Base-by-base conservation (phyloP, 1,140 invertebrate genomes). In the Diplogasteroides magnus region DNA sequence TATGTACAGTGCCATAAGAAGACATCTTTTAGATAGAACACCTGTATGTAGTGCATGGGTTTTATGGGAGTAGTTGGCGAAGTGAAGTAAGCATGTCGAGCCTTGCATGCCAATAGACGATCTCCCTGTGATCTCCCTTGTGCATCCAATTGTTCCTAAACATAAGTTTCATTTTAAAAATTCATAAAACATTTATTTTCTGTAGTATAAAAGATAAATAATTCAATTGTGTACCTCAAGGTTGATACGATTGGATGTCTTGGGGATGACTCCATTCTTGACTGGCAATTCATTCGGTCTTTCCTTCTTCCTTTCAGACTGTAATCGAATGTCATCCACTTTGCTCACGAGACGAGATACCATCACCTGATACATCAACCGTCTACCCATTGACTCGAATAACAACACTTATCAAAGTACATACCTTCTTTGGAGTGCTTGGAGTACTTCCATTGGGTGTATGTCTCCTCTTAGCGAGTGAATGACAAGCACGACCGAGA, bases 61-160 rank as follows among this genome's bases (percentile, higher is more conserved):
- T 67, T 67, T 31, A 67, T 67, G 2, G 71, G 71, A 72, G 71
- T 73, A 19, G 71, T 73, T 15, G 71, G 71, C 25, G 71, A 73
- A 25, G 71, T 67, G 56, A 73, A 73, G 13, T 0, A 3, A 25
- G 25, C 25, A 62, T 65, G 64, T 19, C 55, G 48, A 14, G 72
- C 74, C 32, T 75, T 75, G 13, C 74, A 31, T 48, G 68, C 68
- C 1, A 75, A 56, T 15, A 75, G 72, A 3, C 74, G 74, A 57
- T 75, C 74, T 0, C 74, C 74, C 58, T 75, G 74, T 0, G 67
- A 67, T 23, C 70, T 60, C 0, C 74, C 74, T 31, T 74, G 48
- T 3, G 64, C 67, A 31, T 75, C 72, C 6, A 75, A 25, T 28
- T 56, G 55, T 1, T 68, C 74, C 68, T 73, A 60, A 31, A 73